A percentile compares a stretch with the other conserved stretches of the same genome.
Evolutionary conservation across 2,113 vertebrate genomes (phyloP).

Genomic region (Lepus americanus): DNA sequence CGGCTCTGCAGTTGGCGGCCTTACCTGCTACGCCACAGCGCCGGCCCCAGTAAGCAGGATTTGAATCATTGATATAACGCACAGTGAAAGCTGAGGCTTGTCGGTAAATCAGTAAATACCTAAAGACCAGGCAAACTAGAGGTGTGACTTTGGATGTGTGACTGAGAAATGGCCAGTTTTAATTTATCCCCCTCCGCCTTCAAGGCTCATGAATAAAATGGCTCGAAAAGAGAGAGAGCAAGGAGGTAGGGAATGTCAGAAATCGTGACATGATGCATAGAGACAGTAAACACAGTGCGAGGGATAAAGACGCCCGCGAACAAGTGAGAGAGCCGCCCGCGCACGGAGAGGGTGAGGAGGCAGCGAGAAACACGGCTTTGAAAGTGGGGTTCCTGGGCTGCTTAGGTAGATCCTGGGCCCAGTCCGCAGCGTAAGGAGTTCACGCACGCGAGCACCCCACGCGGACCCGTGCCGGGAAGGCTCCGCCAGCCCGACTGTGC

Average conservation of each 20-base stretch:
- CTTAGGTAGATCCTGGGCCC: not conserved
- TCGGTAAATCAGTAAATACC: not conserved
- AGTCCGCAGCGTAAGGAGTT: not conserved
- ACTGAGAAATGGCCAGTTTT: not conserved
- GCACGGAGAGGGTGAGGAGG: not conserved
- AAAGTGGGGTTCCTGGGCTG: not conserved
- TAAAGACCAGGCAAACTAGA: not conserved
- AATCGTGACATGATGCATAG: not conserved
- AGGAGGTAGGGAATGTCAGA: not conserved
- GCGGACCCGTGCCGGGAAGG: rapidly evolving
- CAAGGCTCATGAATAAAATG: not conserved
- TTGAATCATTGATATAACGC: not conserved
- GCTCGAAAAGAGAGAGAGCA: too few species aligned
- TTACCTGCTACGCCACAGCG: too few species aligned
- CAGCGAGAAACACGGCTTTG: not conserved
- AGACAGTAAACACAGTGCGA: not conserved
- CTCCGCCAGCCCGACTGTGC: not conserved
- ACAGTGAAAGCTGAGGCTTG: not conserved
- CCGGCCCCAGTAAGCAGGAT: too few species aligned
- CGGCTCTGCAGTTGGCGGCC: too few species aligned
- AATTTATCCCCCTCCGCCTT: not conserved
- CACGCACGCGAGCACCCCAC: not conserved
- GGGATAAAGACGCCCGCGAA: not conserved
- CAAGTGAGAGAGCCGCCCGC: rapidly evolving
- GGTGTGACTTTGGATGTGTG: not conserved